These are phyloP conservation scores for Orchesellides sinensis DNA, from an alignment of 2,888 invertebrate species.

Conservation along the genomic window DNA sequence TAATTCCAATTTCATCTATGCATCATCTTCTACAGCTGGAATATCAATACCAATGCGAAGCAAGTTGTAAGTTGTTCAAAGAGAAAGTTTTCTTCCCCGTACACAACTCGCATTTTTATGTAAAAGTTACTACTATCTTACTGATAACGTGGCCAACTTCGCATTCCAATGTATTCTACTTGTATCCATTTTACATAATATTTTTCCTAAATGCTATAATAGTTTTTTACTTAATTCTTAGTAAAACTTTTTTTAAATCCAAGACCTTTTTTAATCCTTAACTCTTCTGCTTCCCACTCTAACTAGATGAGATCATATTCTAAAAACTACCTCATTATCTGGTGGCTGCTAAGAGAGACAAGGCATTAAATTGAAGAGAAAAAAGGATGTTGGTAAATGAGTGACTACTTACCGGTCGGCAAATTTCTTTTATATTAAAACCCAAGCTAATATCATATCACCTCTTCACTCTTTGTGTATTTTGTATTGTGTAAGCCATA, in stretches of 20 bases:
- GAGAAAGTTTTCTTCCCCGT: too few species aligned
- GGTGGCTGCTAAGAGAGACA: not conserved
- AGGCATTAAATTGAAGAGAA: not conserved
- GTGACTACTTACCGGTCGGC: slow-evolving; percentile 16
- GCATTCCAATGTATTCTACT: too few species aligned
- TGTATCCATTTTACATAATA: not conserved
- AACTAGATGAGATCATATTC: not conserved
- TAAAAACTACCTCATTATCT: not conserved
- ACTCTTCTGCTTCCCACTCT: not conserved
- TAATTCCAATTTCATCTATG: too few species aligned
- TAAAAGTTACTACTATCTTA: too few species aligned
- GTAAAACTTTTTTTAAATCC: slow-evolving; percentile 11
- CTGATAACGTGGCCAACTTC: too few species aligned
- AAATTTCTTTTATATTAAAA: not conserved
- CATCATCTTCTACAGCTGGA: too few species aligned
- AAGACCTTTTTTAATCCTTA: slow-evolving; percentile 32
- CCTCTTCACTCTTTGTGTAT: not conserved
- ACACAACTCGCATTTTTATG: too few species aligned
- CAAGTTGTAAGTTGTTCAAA: too few species aligned
- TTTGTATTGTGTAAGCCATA: too few species aligned
- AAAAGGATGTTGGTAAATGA: not conserved
- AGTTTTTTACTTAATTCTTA: slow-evolving; percentile 3
- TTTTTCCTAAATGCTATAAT: too few species aligned
- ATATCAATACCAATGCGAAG: too few species aligned
- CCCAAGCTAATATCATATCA: not conserved